Evolutionary conservation across 2,888 invertebrate genomes (phyloP).

Genomic region (Drosophila infuscata): DNA sequence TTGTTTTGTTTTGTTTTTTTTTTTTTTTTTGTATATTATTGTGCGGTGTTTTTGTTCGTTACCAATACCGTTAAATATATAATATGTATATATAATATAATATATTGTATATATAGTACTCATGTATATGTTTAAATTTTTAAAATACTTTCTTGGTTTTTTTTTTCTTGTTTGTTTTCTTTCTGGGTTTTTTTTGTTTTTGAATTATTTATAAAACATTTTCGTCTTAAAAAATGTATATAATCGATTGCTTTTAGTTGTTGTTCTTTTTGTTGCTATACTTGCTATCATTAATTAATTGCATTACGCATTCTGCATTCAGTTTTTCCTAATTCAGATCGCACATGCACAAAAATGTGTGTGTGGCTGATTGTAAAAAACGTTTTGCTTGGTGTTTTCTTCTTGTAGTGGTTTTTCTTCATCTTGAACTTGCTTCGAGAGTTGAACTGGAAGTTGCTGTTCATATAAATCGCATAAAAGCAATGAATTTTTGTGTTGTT

Average conservation of each 20-base stretch:
- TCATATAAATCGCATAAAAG: slow-evolving; percentile 60
- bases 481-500: slow-evolving; percentile 34
- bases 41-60: slow-evolving; percentile 82
- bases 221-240: slow-evolving; percentile 70
- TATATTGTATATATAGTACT: slow-evolving; percentile 74
- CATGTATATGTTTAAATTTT: slow-evolving; percentile 78
- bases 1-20: slow-evolving; percentile 16
- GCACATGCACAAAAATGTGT: slow-evolving; percentile 57
- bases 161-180: slow-evolving; percentile 36
- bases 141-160: slow-evolving; percentile 76
- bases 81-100: slow-evolving; percentile 67
- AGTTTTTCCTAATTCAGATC: slow-evolving; percentile 15
- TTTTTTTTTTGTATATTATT: slow-evolving; percentile 79
- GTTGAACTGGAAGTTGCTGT: slow-evolving; percentile 62
- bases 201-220: slow-evolving; percentile 68
- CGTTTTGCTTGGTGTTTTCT: slow-evolving; percentile 48
- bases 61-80: slow-evolving; percentile 74
- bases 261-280: slow-evolving; percentile 51
- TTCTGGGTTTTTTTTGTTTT: slow-evolving; percentile 45
- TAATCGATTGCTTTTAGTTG: slow-evolving; percentile 79
- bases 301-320: slow-evolving; percentile 43
- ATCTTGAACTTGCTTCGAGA: slow-evolving; percentile 53
- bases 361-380: slow-evolving; percentile 47
- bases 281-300: slow-evolving; percentile 41
- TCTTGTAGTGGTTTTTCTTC: slow-evolving; percentile 53